Percentiles rank a stretch among this genome's conserved stretches.
Evolutionary conservation across 1,140 invertebrate genomes (phyloP).

Genomic region (Lepidurus couesii): DNA sequence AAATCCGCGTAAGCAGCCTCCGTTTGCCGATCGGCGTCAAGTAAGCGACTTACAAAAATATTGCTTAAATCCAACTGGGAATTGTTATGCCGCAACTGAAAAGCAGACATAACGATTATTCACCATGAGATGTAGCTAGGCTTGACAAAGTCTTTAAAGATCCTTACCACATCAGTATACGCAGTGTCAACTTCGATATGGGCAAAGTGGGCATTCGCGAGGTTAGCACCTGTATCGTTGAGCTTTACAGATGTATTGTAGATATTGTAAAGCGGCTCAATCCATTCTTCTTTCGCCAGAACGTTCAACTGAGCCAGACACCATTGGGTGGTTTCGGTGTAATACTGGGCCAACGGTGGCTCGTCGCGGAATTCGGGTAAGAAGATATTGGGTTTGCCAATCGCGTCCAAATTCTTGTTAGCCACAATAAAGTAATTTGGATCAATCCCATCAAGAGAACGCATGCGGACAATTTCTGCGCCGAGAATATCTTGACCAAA

Average conservation of each 20-base stretch:
- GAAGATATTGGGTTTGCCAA: constrained; percentile 10
- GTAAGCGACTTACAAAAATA: background rate
- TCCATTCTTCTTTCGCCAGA: background rate
- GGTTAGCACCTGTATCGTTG: background rate
- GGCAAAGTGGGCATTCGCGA: background rate
- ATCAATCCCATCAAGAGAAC: background rate
- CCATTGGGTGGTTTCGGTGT: background rate
- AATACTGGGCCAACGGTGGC: background rate
- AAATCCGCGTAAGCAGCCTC: background rate
- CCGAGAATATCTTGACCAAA: background rate
- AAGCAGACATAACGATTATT: background rate
- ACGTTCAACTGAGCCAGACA: background rate
- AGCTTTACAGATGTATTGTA: background rate
- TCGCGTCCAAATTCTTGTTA: background rate
- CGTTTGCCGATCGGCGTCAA: background rate
- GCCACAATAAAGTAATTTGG: background rate
- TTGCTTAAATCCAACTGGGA: background rate
- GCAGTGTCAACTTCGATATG: background rate
- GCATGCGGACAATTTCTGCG: background rate
- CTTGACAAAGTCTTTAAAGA: background rate
- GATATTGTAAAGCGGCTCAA: background rate
- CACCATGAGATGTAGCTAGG: background rate
- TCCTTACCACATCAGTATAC: constrained; percentile 5
- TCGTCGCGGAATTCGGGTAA: background rate
- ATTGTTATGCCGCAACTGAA: background rate